Conservation (phyloP, 92 coral and sea anemone genomes). For the Plumapathes pennacea region DNA sequence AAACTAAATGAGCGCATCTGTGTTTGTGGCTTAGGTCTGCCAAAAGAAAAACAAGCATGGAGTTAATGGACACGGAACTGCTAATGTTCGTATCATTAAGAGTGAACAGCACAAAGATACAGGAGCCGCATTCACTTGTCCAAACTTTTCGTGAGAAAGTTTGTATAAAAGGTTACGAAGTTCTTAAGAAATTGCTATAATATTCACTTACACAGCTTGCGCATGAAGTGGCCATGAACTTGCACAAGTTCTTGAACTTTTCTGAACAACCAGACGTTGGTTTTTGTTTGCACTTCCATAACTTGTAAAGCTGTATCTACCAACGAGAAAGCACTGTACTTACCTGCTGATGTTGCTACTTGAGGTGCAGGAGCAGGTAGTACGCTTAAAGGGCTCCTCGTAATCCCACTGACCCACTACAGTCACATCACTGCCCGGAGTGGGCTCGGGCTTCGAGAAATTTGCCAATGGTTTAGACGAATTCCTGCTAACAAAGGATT, state of each 20-base stretch:
- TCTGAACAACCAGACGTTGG: no score
- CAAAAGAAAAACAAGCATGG: neutral
- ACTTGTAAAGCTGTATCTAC: neutral
- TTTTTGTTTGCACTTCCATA: neutral
- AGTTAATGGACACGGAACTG: no score
- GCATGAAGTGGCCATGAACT: no score
- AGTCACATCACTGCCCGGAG: slow-evolving; percentile 51
- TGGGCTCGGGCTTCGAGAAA: slow-evolving; percentile 57
- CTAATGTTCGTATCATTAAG: no score
- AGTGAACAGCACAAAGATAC: no score
- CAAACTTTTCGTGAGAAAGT: no score
- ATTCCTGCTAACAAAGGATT: slow-evolving; percentile 15
- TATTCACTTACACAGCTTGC: no score
- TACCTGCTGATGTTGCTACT: slow-evolving; percentile 98
- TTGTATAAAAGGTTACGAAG: no score
- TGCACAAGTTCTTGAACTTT: no score
- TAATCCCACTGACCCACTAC: slow-evolving; percentile 90
- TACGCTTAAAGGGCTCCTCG: slow-evolving; percentile 94
- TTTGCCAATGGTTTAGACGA: slow-evolving; percentile 46
- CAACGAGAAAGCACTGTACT: slow-evolving; percentile 1
- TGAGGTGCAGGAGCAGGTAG: slow-evolving; percentile 92
- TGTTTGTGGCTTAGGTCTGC: slow-evolving; percentile 77
- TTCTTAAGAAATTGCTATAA: no score
- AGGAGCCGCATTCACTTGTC: no score
- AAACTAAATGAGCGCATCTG: slow-evolving; percentile 92